These are phyloP conservation scores for Xanthorhoe spadicearia DNA, from an alignment of 2,888 invertebrate species.

Conservation along the genomic window DNA sequence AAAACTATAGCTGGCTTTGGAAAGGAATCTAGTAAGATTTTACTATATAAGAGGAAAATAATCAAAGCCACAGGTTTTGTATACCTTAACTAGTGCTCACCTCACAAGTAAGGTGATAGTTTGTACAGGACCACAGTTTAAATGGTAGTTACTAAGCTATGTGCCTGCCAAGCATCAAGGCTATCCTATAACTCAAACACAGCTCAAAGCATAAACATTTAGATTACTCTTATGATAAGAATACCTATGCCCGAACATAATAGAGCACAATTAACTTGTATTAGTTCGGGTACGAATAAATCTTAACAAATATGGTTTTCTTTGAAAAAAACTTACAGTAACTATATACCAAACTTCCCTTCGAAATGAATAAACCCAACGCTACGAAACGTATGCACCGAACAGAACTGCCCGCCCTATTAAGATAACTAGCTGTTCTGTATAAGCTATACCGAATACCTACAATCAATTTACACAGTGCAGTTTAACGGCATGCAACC, in stretches of 20 bases:
- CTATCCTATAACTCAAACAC: conserved; percentile 44
- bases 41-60: neutral
- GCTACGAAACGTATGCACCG: no score
- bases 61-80: neutral
- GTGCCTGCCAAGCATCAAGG: conserved; percentile 55
- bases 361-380: no score
- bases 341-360: no score
- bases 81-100: conserved; percentile 3
- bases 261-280: no score
- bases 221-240: neutral
- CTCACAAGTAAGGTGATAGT: conserved; percentile 3
- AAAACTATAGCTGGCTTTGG: no score
- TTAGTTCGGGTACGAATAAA: no score
- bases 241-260: no score
- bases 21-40: neutral
- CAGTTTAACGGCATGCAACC: conserved; percentile 37
- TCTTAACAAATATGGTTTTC: no score
- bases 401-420: no score
- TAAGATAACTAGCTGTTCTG: conserved; percentile 1
- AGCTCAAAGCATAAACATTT: conserved; percentile 7
- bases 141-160: conserved; percentile 45
- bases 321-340: no score
- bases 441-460: conserved; percentile 3
- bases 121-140: conserved; percentile 23
- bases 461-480: conserved; percentile 62